phyloP scores from a whole-genome alignment of 1,140 invertebrate genomes.

The Drosophila persimilis region DNA sequence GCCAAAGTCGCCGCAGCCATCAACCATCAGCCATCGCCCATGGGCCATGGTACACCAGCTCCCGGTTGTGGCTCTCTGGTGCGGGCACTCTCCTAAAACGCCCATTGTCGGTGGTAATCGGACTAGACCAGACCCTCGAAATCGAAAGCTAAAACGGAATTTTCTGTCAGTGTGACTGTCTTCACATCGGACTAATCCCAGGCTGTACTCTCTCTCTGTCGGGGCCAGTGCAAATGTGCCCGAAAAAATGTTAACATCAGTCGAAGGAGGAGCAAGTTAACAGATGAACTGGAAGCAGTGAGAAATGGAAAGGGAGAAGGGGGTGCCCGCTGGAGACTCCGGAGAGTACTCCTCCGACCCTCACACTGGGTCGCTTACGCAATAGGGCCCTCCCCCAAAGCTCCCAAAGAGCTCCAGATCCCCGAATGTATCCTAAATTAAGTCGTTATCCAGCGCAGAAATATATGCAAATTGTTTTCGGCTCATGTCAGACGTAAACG shows the following conservation, averaged over 20 bases:
- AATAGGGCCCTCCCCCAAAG: not conserved
- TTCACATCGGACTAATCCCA: conserved; percentile 29
- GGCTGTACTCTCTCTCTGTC: conserved; percentile 17
- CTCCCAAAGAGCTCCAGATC: not conserved
- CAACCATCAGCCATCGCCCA: not conserved
- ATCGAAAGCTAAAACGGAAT: conserved; percentile 12
- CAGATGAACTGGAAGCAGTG: too few species aligned
- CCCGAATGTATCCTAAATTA: conserved; percentile 31
- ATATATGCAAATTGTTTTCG: conserved; percentile 79
- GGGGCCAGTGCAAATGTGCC: too few species aligned
- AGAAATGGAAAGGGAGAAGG: too few species aligned
- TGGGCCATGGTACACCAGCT: too few species aligned
- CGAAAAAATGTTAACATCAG: too few species aligned
- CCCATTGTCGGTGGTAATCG: conserved; percentile 35
- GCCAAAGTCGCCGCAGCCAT: conserved; percentile 15
- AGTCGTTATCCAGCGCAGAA: conserved; percentile 18
- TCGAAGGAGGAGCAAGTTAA: too few species aligned
- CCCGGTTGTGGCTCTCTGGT: too few species aligned
- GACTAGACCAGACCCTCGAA: too few species aligned
- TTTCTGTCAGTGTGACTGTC: too few species aligned
- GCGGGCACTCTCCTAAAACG: not conserved
- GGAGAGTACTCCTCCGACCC: not conserved
- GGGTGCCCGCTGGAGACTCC: not conserved
- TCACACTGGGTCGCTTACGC: too few species aligned
- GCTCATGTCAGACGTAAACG: conserved; percentile 80